Conservation (phyloP, 2,797 vertebrate genomes). For the Sebastiscus albofasciatus region DNA sequence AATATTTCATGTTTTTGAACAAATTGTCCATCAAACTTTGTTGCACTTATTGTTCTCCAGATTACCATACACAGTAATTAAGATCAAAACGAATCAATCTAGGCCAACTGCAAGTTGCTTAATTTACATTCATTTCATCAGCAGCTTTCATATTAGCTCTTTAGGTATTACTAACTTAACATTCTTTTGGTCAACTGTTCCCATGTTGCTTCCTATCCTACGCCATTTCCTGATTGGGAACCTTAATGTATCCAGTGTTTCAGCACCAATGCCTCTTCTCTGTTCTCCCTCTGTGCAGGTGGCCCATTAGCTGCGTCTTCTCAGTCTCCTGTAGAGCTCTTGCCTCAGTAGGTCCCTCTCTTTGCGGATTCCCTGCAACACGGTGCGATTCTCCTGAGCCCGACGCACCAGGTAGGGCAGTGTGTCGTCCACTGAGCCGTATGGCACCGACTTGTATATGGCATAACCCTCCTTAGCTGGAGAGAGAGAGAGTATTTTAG, state of each 20-base stretch:
- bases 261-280: not conserved
- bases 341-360: conserved; percentile 85
- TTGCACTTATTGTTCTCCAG: not conserved
- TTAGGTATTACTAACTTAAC: not conserved
- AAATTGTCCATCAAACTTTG: not conserved
- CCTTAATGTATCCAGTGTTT: not conserved
- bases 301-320: conserved; percentile 7
- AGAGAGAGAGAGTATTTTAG: not conserved
- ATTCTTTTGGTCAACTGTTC: not conserved
- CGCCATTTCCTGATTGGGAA: not conserved
- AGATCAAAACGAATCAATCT: not conserved
- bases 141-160: not conserved
- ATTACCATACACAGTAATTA: not conserved
- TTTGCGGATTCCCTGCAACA: conserved; percentile 88
- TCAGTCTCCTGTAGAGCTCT: conserved; percentile 81
- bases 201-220: not conserved
- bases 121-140: not conserved
- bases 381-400: conserved; percentile 91
- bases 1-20: not conserved
- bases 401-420: conserved; percentile 91
- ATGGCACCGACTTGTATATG: conserved; percentile 92
- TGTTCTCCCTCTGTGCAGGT: not conserved
- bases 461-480: conserved; percentile 81
- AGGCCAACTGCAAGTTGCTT: not conserved
- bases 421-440: conserved; percentile 89